Evolutionary conservation across 2,888 invertebrate genomes (phyloP), one percentile per base, ranked within the genome.

Genomic region (Sarcophaga rosellei): DNA sequence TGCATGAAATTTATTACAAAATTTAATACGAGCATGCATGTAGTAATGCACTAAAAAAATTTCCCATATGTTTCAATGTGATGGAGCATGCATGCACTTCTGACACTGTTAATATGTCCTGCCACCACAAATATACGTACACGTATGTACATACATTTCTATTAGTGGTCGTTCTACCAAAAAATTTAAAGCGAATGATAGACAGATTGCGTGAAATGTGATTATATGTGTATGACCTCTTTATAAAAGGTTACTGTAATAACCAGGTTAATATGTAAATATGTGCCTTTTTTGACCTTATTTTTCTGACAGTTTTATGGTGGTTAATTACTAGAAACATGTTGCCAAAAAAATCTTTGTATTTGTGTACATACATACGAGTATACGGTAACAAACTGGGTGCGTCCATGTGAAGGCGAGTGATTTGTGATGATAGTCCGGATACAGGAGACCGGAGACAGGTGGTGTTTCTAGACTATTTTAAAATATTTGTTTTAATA

Each of bases 201-300:
- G 70, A 75, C 61, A 70, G 25, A 75, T 62, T 81, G 70, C 78
- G 78, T 84, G 76, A 61, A 75, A 80, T 76, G 45, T 75, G 65
- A 66, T 45, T 70, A 59, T 70, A 17, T 25, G 25, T 25, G 53
- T 17, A 57, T 25, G 21, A 61, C n/a, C 20, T 23, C 10, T 74
- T 35, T n/a, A 45, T 4, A 61, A 35, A 35, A 44, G 59, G 77
- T 63, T 81, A 81, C 53, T 57, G 62, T 57, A 61, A 23, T 76
- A 84, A 68, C 84, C 70, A 25, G 78, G 81, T 84, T 86, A 86
- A 86, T 81, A 86, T 81, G 81, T 78, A 81, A 86, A 84, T 81
- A 81, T 76, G 73, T 59, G 20, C 72, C 45, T 44, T 78, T 78
- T 84, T 74, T 84, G 78, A 78, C 86, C 81, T 63, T 75, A 81